A percentile compares a stretch with the other conserved stretches of the same genome.
Evolutionary conservation across 1,140 invertebrate species (phyloP).

Genomic region (Camponotus floridanus): DNA sequence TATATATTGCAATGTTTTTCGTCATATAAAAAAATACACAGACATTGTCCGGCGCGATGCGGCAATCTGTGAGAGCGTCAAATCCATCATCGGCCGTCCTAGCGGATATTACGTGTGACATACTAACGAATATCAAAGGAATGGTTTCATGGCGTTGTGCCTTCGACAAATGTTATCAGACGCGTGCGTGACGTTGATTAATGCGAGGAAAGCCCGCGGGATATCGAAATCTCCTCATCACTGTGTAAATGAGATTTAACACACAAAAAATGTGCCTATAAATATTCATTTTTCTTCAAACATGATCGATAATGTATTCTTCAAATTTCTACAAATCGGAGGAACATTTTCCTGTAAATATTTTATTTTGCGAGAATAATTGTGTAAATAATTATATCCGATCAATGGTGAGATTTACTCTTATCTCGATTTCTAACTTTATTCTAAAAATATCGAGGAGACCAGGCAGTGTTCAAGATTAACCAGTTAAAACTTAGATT

Average conservation of each 20-base stretch:
- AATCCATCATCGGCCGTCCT: constrained; percentile 57
- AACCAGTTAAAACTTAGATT: neutral
- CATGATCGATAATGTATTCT: neutral
- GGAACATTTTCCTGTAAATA: neutral
- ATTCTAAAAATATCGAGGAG: neutral
- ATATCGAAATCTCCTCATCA: neutral
- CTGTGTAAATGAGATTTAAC: neutral
- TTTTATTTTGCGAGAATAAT: neutral
- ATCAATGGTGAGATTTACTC: neutral
- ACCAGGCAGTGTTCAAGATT: neutral
- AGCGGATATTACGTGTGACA: constrained; percentile 54
- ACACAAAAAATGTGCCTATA: neutral
- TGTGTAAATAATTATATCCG: too few relatives aligned
- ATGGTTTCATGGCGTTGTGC: constrained; percentile 33
- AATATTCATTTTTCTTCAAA: neutral
- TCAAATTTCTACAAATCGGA: neutral
- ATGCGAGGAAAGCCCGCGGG: neutral
- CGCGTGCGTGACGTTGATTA: constrained; percentile 28
- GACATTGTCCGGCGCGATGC: constrained; percentile 48
- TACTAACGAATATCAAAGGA: constrained; percentile 61
- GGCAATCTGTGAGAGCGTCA: constrained; percentile 59
- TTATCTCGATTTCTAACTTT: neutral
- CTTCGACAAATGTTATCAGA: constrained; percentile 54
- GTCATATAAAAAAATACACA: constrained; percentile 58
- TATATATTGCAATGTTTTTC: constrained; percentile 59